Conservation (phyloP, 2,888 invertebrate species). For the Cheilosia urbana region DNA sequence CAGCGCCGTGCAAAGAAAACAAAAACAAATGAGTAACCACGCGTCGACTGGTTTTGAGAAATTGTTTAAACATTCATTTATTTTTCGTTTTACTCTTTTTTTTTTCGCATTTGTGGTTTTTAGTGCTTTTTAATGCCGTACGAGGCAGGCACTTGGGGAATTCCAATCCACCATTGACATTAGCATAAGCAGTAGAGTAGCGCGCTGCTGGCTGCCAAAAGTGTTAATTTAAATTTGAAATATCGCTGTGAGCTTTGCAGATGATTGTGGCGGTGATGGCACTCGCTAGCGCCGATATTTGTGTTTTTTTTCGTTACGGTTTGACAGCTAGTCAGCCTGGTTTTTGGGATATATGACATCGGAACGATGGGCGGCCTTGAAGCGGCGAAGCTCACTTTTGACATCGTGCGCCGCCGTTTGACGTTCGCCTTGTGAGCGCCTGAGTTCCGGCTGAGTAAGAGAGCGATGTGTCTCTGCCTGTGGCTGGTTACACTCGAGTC, state of each 20-base stretch:
- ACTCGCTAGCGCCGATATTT: slow-evolving; percentile 30
- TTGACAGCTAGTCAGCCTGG: background rate
- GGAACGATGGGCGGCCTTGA: slow-evolving; percentile 61
- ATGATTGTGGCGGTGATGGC: slow-evolving; percentile 21
- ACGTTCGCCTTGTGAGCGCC: slow-evolving; percentile 74
- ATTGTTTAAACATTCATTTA: slow-evolving; percentile 55
- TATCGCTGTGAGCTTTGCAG: slow-evolving; percentile 48
- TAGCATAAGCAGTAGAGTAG: slow-evolving; percentile 67
- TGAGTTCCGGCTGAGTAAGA: slow-evolving; percentile 65
- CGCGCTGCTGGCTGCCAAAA: slow-evolving; percentile 62
- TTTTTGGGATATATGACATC: slow-evolving; percentile 43
- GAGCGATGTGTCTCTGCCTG: background rate
- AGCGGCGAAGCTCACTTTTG: slow-evolving; percentile 50
- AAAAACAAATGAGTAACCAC: slow-evolving; percentile 75
- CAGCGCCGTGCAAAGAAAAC: slow-evolving; percentile 24
- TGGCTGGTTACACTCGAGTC: background rate
- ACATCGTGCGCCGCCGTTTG: slow-evolving; percentile 53
- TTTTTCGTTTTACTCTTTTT: slow-evolving; percentile 13
- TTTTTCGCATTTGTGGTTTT: slow-evolving; percentile 21
- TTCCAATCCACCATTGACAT: slow-evolving; percentile 69
- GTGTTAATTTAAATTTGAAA: slow-evolving; percentile 66
- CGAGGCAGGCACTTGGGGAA: slow-evolving; percentile 70
- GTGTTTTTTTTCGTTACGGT: slow-evolving; percentile 23
- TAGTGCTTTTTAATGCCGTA: slow-evolving; percentile 48
- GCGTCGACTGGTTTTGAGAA: slow-evolving; percentile 72